Conservation (phyloP, 2,888 invertebrate genomes). For the Trissolcus japonicus region DNA sequence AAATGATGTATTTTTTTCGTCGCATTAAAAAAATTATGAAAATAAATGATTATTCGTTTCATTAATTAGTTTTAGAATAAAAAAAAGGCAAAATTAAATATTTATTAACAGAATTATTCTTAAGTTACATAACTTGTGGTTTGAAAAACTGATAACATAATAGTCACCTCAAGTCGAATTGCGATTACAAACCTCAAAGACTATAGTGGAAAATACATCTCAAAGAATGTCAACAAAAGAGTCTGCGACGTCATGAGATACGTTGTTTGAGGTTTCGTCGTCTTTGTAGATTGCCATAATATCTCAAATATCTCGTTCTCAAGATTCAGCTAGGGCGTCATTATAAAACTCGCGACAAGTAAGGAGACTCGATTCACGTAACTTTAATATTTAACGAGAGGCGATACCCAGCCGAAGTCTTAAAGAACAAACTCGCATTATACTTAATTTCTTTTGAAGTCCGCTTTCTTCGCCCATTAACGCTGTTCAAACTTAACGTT, state of each 20-base stretch:
- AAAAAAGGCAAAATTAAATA: background rate
- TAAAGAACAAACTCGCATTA: constrained; percentile 66
- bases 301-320: constrained; percentile 73
- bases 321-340: constrained; percentile 66
- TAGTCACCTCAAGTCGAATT: background rate
- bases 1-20: background rate
- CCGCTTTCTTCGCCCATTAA: constrained; percentile 73
- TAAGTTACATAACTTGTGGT: background rate
- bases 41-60: background rate
- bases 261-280: constrained; percentile 49
- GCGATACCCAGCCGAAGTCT: constrained; percentile 56
- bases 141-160: background rate
- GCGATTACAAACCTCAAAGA: constrained; percentile 29
- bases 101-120: no score
- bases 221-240: constrained; percentile 41
- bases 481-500: constrained; percentile 65
- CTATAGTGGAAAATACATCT: constrained; percentile 9
- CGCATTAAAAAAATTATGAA: background rate
- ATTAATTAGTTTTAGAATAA: background rate
- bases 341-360: constrained; percentile 63
- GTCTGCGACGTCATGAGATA: constrained; percentile 27
- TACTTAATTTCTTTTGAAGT: constrained; percentile 73
- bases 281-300: constrained; percentile 72
- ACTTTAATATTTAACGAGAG: constrained; percentile 73
- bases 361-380: constrained; percentile 60